Conservation (phyloP, 2,113 vertebrate species). For the Pseudopodoces humilis region DNA sequence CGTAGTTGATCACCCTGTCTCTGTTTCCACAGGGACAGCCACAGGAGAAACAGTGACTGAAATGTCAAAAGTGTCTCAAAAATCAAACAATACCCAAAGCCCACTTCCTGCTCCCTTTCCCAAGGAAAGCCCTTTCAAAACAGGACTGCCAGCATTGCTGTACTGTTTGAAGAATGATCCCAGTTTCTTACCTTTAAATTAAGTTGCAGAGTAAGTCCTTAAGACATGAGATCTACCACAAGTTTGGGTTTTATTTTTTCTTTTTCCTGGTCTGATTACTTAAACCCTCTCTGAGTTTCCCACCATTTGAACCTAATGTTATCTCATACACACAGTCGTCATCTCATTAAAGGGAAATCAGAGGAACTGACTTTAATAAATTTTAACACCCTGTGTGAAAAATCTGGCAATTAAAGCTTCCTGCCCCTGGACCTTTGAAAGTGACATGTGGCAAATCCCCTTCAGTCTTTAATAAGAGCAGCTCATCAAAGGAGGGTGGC, state of each 20-base stretch:
- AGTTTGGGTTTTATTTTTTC: not conserved
- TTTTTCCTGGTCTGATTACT: constrained; percentile 79
- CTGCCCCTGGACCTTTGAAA: constrained; percentile 65
- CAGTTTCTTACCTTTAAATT: constrained; percentile 48
- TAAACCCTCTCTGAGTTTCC: constrained; percentile 78
- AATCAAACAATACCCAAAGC: not conserved
- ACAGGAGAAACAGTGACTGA: not conserved
- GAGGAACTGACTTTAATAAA: constrained; percentile 90
- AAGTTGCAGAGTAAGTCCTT: constrained; percentile 73
- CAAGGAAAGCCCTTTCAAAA: not conserved
- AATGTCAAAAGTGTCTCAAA: not conserved
- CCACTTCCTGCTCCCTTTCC: not conserved
- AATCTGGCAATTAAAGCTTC: constrained; percentile 81
- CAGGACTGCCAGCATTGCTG: not conserved
- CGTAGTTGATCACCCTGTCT: not conserved
- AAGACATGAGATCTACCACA: constrained; percentile 60
- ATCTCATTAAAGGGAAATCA: constrained; percentile 93
- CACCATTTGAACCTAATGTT: constrained; percentile 77
- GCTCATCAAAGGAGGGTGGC: constrained; percentile 35
- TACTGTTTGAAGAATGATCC: not conserved
- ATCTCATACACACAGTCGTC: constrained; percentile 83
- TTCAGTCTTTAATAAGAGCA: not conserved
- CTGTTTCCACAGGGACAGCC: not conserved
- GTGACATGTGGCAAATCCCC: constrained; percentile 70
- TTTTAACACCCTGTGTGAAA: constrained; percentile 81